Evolutionary conservation across 1,140 invertebrate genomes (phyloP), one percentile per base, ranked within the genome.

Genomic region (Cydia pomonella): DNA sequence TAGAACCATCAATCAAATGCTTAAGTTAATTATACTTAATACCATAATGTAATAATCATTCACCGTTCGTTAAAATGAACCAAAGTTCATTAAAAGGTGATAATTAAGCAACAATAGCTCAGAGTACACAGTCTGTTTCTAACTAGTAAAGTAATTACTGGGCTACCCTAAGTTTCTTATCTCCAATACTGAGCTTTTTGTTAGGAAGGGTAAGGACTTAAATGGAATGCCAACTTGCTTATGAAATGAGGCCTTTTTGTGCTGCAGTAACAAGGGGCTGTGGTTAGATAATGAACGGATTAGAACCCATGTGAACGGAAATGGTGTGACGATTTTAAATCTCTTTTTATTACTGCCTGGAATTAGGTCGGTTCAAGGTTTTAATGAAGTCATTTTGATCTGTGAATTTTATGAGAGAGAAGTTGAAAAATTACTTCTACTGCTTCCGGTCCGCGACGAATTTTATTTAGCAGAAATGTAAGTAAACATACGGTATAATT

Each of bases 71-170:
- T 6, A 1, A 9, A 21, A 23, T 12, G 53, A 59, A 59, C 53
- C n/a, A 10, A 21, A 69, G 64, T 69, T 69, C 73, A 73, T 80
- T 73, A 72, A 77, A 77, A 80, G 74, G 79, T 74, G 78, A 78
- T 80, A 77, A 80, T 74, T 74, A 80, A 72, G 64, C 71, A 77
- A 78, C 74, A 80, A 80, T 78, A 73, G 77, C 50, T 23, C 29
- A 63, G 72, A 77, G 69, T 75, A 69, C n/a, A 18, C 27, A 18
- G 64, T 18, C 64, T 33, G 64, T 21, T 69, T 69, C n/a, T 33
- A 69, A 69, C 64, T 69, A 69, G 29, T 38, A 38, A 33, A 69
- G 64, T 69, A 38, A 69, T 69, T 69, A 69, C 25, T 29, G 23
- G 6, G 63, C 12, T 27, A 29, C 64, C 12, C 23, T 10, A 41